A percentile compares a stretch with the other conserved stretches of the same genome.
Evolutionary conservation across 2,797 vertebrate genomes (phyloP).

Genomic region (Hozukius guyotensis): DNA sequence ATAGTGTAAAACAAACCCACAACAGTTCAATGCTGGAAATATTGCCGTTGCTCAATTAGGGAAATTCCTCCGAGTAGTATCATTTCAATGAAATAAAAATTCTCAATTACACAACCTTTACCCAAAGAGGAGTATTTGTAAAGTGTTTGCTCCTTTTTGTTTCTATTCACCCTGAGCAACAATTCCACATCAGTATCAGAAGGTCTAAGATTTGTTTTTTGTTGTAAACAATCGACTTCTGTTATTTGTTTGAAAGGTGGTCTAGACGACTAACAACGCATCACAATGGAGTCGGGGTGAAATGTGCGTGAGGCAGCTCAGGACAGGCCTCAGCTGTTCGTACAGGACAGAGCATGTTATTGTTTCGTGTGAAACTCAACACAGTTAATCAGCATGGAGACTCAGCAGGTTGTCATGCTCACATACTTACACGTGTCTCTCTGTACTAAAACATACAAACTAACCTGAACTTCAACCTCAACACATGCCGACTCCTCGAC

Average conservation of each 20-base stretch:
- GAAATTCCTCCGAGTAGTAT: not conserved
- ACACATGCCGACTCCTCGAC: not conserved
- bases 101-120: not conserved
- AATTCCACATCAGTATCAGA: not conserved
- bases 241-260: not conserved
- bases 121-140: not conserved
- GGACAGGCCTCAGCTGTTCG: constrained; percentile 19
- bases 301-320: constrained; percentile 7
- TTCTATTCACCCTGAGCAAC: not conserved
- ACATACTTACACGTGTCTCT: not conserved
- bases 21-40: not conserved
- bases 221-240: not conserved
- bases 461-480: not conserved
- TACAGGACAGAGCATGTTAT: constrained; percentile 21
- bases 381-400: constrained; percentile 13
- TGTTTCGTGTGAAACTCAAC: constrained; percentile 42
- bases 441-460: not conserved
- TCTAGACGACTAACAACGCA: not conserved
- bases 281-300: not conserved
- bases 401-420: not conserved
- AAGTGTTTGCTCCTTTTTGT: not conserved
- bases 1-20: not conserved
- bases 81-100: not conserved
- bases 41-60: not conserved
- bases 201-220: not conserved